Evolutionary conservation across 2,797 vertebrate genomes (phyloP).

Genomic region (Okamejei kenojei): DNA sequence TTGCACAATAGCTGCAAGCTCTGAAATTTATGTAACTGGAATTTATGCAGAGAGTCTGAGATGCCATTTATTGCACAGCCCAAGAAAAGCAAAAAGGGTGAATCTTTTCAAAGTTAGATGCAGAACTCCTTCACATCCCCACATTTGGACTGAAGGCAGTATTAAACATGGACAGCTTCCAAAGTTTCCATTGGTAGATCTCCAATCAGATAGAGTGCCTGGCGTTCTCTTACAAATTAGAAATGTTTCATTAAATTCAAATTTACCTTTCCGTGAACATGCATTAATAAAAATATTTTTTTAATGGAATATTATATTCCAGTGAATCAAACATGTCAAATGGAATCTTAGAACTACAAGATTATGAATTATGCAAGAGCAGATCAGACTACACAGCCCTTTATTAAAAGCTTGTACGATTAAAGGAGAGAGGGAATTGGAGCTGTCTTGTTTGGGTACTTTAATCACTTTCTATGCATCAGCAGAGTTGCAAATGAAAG

Average conservation of each 20-base stretch:
- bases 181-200: not conserved
- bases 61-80: not conserved
- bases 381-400: not conserved
- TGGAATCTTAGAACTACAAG: slow-evolving; percentile 21
- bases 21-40: not conserved
- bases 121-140: not conserved
- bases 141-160: not conserved
- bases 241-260: slow-evolving; percentile 27
- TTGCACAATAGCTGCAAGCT: not conserved
- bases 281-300: slow-evolving; percentile 2
- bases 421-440: not conserved
- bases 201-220: not conserved
- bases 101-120: not conserved
- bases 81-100: not conserved
- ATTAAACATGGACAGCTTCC: not conserved
- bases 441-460: not conserved
- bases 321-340: slow-evolving; percentile 36
- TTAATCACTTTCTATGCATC: slow-evolving; percentile 15
- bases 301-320: slow-evolving; percentile 22
- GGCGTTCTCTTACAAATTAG: not conserved
- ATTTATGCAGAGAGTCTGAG: not conserved
- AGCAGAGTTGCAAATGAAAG: slow-evolving; percentile 1
- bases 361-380: slow-evolving; percentile 18
- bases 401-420: slow-evolving; percentile 25
- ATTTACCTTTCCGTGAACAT: slow-evolving; percentile 11